phyloP scores from a whole-genome alignment of 2,888 invertebrate genomes.

The Masnerella sp. region DNA sequence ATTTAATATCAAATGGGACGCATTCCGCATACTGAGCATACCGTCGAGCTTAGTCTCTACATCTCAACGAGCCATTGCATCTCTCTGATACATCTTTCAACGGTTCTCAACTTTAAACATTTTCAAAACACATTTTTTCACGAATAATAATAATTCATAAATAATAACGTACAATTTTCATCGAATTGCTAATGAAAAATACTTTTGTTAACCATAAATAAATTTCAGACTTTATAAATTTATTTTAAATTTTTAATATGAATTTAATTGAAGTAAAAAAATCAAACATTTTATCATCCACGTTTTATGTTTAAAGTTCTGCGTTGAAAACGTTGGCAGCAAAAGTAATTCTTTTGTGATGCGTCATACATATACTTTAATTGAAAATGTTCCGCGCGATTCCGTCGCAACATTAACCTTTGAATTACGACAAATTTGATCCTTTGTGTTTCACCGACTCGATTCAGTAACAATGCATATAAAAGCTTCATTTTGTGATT shows the following conservation, averaged over 20 bases:
- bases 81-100: constrained; percentile 46
- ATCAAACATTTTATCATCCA: neutral
- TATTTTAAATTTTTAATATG: too few relatives aligned
- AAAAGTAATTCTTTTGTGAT: constrained; percentile 13
- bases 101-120: constrained; percentile 64
- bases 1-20: constrained; percentile 74
- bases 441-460: constrained; percentile 42
- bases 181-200: neutral
- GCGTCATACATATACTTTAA: constrained; percentile 19
- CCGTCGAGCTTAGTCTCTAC: constrained; percentile 64
- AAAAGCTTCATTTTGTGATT: constrained; percentile 43
- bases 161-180: too few relatives aligned
- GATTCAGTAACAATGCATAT: constrained; percentile 34
- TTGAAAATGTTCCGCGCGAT: constrained; percentile 23
- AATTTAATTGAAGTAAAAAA: too few relatives aligned
- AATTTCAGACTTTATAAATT: too few relatives aligned
- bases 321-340: constrained; percentile 4
- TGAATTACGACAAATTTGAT: constrained; percentile 35
- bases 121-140: too few relatives aligned
- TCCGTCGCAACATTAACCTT: constrained; percentile 26
- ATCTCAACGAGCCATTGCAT: constrained; percentile 60
- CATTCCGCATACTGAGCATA: constrained; percentile 72
- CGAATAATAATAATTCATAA: too few relatives aligned
- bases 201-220: too few relatives aligned
- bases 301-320: neutral